A percentile compares a stretch with the other conserved stretches of the same genome.
Evolutionary conservation across 2,797 vertebrate species (phyloP).

Genomic region (Gastrophryne carolinensis): DNA sequence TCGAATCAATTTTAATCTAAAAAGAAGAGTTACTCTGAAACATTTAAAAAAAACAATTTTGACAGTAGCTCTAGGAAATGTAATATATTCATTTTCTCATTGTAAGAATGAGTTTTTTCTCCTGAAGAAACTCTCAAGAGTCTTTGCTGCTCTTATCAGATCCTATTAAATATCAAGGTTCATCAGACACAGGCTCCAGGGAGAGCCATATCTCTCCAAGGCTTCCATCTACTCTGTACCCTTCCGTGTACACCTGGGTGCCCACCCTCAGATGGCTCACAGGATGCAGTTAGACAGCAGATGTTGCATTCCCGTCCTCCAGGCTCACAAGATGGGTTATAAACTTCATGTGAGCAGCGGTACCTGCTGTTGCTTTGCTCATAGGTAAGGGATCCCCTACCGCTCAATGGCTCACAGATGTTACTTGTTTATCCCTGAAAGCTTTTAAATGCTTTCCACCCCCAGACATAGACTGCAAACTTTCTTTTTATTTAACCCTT

Average conservation of each 20-base stretch:
- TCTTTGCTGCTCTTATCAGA: not conserved
- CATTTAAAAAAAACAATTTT: no score
- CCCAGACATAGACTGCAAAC: not conserved
- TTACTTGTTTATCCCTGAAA: conserved; percentile 37
- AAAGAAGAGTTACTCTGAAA: no score
- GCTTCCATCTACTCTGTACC: not conserved
- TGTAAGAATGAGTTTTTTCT: not conserved
- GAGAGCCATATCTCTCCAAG: not conserved
- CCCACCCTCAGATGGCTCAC: conserved; percentile 21
- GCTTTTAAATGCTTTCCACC: conserved; percentile 22
- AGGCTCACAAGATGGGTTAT: conserved; percentile 36
- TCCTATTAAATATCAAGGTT: conserved; percentile 6
- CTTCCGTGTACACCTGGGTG: conserved; percentile 14
- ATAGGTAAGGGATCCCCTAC: conserved; percentile 39
- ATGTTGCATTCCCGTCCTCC: conserved; percentile 30
- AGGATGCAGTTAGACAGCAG: conserved; percentile 27
- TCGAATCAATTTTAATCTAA: no score
- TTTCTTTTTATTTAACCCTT: conserved; percentile 14
- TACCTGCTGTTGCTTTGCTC: conserved; percentile 39
- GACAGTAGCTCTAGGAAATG: no score
- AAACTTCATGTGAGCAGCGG: conserved; percentile 20
- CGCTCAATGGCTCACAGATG: conserved; percentile 43
- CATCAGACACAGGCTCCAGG: not conserved
- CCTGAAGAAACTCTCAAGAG: not conserved
- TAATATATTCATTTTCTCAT: not conserved